These are phyloP conservation scores for Metridium senile DNA, from an alignment of 92 coral and sea anemone species.

Conservation along the genomic window DNA sequence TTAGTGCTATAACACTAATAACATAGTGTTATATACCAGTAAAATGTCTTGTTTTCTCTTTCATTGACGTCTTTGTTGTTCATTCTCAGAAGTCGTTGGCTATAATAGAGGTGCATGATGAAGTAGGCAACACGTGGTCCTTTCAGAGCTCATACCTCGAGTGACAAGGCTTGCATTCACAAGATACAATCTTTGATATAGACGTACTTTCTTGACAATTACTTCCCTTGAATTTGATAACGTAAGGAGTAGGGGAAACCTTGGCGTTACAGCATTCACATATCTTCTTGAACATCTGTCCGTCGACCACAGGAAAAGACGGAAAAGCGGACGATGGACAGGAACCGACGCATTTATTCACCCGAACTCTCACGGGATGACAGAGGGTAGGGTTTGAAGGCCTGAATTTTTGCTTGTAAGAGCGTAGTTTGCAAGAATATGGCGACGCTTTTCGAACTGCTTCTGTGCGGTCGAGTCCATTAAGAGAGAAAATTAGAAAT, in stretches of 20 bases:
- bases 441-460: background rate
- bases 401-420: slow-evolving; percentile 37
- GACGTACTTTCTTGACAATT: slow-evolving; percentile 29
- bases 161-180: slow-evolving; percentile 30
- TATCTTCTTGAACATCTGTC: slow-evolving; percentile 28
- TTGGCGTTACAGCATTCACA: slow-evolving; percentile 35
- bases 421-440: slow-evolving; percentile 32
- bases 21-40: too few species aligned
- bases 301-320: background rate
- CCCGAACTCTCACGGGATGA: slow-evolving; percentile 23
- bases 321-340: slow-evolving; percentile 64
- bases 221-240: slow-evolving; percentile 16
- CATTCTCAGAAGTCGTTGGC: too few species aligned
- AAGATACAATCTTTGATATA: slow-evolving; percentile 16
- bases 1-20: too few species aligned
- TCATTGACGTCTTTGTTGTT: too few species aligned
- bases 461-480: background rate
- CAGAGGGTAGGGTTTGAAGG: slow-evolving; percentile 45
- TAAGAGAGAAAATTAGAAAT: slow-evolving; percentile 1
- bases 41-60: too few species aligned
- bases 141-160: slow-evolving; percentile 5
- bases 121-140: too few species aligned
- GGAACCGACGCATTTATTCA: slow-evolving; percentile 59
- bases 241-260: background rate
- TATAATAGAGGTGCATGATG: too few species aligned